Conservation (phyloP, 30 jellyfish, hydroid and myxozoan species). For the Cassiopea xamachana region DNA sequence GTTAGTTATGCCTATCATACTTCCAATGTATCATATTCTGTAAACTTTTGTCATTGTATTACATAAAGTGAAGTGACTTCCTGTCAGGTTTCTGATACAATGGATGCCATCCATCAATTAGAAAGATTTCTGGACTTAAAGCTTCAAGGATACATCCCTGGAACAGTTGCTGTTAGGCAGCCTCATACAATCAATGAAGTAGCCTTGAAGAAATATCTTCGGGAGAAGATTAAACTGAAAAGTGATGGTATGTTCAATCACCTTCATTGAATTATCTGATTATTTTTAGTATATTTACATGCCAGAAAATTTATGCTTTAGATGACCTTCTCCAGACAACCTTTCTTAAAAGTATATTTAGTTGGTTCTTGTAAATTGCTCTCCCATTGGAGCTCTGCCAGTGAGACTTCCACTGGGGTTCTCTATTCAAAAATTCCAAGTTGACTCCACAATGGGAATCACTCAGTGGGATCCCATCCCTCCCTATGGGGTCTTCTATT, state of each 20-base stretch:
- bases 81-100: slow-evolving; percentile 67
- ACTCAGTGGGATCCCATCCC: too few relatives aligned
- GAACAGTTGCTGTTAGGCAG: slow-evolving; percentile 75
- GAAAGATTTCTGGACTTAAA: slow-evolving; percentile 45
- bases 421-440: too few relatives aligned
- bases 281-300: background rate
- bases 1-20: slow-evolving; percentile 8
- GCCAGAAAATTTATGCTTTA: too few relatives aligned
- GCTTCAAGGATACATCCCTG: slow-evolving; percentile 77
- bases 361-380: too few relatives aligned
- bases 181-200: slow-evolving; percentile 75
- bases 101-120: slow-evolving; percentile 72
- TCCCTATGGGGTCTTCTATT: too few relatives aligned
- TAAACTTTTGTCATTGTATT: background rate
- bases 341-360: too few relatives aligned
- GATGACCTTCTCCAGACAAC: too few relatives aligned
- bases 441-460: too few relatives aligned
- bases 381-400: too few relatives aligned
- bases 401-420: too few relatives aligned
- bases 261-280: background rate
- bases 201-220: slow-evolving; percentile 68
- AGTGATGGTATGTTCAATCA: slow-evolving; percentile 45
- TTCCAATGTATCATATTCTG: background rate
- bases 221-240: slow-evolving; percentile 26
- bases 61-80: background rate